These are phyloP conservation scores for Apteryx mantelli DNA, from an alignment of 2,113 vertebrate species.

Conservation along the genomic window DNA sequence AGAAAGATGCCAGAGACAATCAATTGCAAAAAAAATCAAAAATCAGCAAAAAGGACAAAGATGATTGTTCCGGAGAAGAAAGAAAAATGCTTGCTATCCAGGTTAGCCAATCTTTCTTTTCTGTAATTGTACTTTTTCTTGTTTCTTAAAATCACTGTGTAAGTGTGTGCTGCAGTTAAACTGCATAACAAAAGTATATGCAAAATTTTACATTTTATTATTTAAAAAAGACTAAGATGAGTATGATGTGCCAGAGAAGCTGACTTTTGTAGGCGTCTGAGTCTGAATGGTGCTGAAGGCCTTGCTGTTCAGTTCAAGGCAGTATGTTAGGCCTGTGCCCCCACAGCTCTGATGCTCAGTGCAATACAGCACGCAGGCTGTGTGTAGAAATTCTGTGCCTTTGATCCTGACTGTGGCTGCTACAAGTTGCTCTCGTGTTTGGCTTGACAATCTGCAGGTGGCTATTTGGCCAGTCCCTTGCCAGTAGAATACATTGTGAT, in stretches of 20 bases:
- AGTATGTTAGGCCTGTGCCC: fast-evolving
- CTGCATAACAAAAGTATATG: neutral
- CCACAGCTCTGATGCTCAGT: neutral
- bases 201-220: neutral
- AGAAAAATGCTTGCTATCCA: constrained; percentile 72
- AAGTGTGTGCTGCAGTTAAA: neutral
- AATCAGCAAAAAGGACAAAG: constrained; percentile 76
- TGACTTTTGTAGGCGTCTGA: neutral
- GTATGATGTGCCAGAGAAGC: neutral
- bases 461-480: neutral
- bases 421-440: neutral
- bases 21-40: constrained; percentile 79
- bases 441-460: neutral
- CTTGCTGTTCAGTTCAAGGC: fast-evolving
- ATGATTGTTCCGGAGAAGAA: constrained; percentile 70
- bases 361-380: neutral
- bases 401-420: neutral
- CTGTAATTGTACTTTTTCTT: neutral
- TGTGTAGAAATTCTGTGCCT: neutral
- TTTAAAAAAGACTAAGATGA: neutral
- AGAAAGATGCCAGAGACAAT: constrained; percentile 82
- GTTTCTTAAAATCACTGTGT: neutral
- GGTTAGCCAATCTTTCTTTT: constrained; percentile 56
- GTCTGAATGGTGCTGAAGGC: neutral
- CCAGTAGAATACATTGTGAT: neutral